Base-by-base conservation (phyloP, 2,113 vertebrate species). In the Megaceryle maxima region DNA sequence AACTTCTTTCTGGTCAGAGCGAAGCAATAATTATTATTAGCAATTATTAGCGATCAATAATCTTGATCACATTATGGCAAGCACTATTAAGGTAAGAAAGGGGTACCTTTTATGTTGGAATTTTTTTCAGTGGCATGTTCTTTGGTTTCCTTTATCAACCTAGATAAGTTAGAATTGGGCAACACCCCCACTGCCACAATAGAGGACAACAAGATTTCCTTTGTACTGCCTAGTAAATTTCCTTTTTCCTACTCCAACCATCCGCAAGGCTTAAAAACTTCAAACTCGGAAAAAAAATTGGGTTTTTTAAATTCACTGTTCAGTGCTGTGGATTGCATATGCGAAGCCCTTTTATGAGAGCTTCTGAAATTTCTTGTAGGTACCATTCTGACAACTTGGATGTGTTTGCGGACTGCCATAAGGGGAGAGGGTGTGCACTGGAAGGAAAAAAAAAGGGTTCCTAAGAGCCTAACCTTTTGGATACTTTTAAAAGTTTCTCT, bases 61-160 rank as follows among this genome's bases (percentile, higher is more conserved):
- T 96, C 98, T 97, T 97, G 98, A 96, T 98, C 97, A 95, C 97
- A 97, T 94, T 97, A 99, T 99, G 99, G 98, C 99, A 96, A 99
- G 98, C 98, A 99, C 99, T 76, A 99, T 99, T 95, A 99, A 99
- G 99, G 99, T 99, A 99, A 99, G 99, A 88, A 96, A 88, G 93
- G 96, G 95, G 94, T 68, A 94, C 94, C 91, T 98, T 92, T 80
- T 97, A 86, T 39, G 10, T 89, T 88, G 89, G 93, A 77, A 59
- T 95, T 95, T 63, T 96, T 94, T 93, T 78, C 79, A 87, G 74
- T 18, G 53, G 25, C 5, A 63, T 93, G 78, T 88, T 97, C 96
- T 93, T 94, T 94, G 97, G 97, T 97, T 98, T 97, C 96, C 96
- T 98, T 98, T 98, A 98, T 98, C 98, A 97, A 96, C 96, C 97